Conservation (phyloP, 1,140 invertebrate species). For the Ptiloglossa arizonensis region DNA sequence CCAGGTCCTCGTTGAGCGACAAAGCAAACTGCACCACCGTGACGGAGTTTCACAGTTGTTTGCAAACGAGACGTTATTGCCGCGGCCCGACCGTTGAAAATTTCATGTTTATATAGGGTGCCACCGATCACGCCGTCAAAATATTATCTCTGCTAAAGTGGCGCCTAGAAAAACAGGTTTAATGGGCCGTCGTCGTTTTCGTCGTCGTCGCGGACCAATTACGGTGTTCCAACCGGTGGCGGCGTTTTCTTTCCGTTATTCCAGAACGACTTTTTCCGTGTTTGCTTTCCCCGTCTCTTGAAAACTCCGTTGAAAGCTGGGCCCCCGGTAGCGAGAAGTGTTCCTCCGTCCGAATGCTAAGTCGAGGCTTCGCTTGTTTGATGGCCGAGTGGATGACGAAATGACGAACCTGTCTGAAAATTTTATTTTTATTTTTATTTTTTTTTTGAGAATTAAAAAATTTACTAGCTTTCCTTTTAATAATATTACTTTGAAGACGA, state of each 20-base stretch:
- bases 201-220: slow-evolving; percentile 51
- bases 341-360: too few species aligned
- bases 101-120: slow-evolving; percentile 49
- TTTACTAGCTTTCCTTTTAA: too few species aligned
- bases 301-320: background rate
- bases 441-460: too few species aligned
- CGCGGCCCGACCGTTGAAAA: slow-evolving; percentile 37
- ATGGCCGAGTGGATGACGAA: too few species aligned
- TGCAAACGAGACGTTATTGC: slow-evolving; percentile 51
- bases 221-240: background rate
- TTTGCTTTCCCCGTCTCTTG: background rate
- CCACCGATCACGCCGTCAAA: slow-evolving; percentile 45
- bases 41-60: slow-evolving; percentile 45
- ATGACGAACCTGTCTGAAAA: too few species aligned
- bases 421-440: too few species aligned
- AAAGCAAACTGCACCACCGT: background rate
- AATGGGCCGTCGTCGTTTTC: slow-evolving; percentile 39
- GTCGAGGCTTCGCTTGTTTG: too few species aligned
- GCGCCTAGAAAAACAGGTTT: slow-evolving; percentile 57
- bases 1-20: background rate
- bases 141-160: slow-evolving; percentile 56
- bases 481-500: too few species aligned
- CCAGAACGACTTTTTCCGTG: background rate
- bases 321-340: too few species aligned
- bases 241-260: background rate